Evolutionary conservation across 2,797 vertebrate genomes (phyloP), one percentile per base, ranked within the genome.

Genomic region (Gymnothorax reevesii): DNA sequence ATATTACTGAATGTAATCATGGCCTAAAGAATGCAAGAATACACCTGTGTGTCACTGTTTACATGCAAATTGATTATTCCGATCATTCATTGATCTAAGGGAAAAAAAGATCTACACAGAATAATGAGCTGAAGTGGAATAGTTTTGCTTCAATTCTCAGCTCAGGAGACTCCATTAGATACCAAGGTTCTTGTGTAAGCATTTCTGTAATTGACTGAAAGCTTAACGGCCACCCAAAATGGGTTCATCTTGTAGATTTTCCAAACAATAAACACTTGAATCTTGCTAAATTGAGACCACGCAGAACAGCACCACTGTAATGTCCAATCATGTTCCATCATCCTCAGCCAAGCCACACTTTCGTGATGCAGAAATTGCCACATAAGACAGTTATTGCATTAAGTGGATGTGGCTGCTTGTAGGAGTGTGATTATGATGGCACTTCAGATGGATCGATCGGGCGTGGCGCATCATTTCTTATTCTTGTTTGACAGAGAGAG

Each of bases 401-500:
- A 57, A 25, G 75, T 75, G 66, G 59, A 88, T 85, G 86, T 85
- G 87, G 83, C 69, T 25, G 60, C 69, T 75, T 88, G 77, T 88
- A 80, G 79, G 52, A 88, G 75, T 60, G 77, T 13, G 60, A 85
- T 83, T 84, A 86, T 57, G 55, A 77, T 69, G 57, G 57, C 59
- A 49, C 8, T 10, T 27, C 57, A 49, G 22, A 8, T 57, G 17
- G 82, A 83, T n/a, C 89, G 90, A 86, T 62, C 22, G 69, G 57
- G 66, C 55, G 54, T 89, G 84, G 89, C 10, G 52, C 88, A 77
- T 85, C 22, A 15, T 87, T 83, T 85, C 90, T 89, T 88, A 89
- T 91, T 90, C 87, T 88, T 91, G 86, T 87, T 89, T 87, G 85
- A 87, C 62, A 84, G 52, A 88, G 84, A 75, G 86, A 91, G 90